Evolutionary conservation across 2,888 invertebrate genomes (phyloP).

Genomic region (Diadegma fenestrale): DNA sequence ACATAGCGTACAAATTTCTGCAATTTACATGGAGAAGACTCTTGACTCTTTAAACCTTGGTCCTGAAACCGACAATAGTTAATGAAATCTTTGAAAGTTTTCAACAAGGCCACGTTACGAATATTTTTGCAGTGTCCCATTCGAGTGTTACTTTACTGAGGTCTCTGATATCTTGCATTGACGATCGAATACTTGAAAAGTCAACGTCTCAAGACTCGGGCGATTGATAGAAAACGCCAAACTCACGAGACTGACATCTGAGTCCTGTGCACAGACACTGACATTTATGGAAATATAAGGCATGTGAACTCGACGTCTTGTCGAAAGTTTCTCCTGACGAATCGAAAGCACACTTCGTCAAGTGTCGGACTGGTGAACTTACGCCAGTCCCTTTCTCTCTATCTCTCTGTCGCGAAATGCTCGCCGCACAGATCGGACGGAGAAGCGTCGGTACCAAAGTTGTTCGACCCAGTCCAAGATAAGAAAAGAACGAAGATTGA

Average conservation of each 20-base stretch:
- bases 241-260: background rate
- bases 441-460: slow-evolving; percentile 2
- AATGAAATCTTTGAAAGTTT: background rate
- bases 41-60: background rate
- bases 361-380: background rate
- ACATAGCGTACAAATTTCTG: no score
- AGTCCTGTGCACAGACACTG: background rate
- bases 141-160: background rate
- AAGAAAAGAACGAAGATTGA: slow-evolving; percentile 6
- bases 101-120: background rate
- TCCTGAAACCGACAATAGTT: background rate
- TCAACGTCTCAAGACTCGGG: background rate
- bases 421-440: background rate
- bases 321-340: background rate
- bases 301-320: background rate
- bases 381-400: background rate
- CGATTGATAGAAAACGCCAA: background rate
- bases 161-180: background rate
- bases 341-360: background rate
- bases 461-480: slow-evolving; percentile 2
- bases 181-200: background rate
- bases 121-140: background rate
- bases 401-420: background rate
- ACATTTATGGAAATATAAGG: background rate
- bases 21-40: no score